These are phyloP conservation scores for Cotesia typhae DNA, from an alignment of 1,140 invertebrate genomes.

Conservation along the genomic window DNA sequence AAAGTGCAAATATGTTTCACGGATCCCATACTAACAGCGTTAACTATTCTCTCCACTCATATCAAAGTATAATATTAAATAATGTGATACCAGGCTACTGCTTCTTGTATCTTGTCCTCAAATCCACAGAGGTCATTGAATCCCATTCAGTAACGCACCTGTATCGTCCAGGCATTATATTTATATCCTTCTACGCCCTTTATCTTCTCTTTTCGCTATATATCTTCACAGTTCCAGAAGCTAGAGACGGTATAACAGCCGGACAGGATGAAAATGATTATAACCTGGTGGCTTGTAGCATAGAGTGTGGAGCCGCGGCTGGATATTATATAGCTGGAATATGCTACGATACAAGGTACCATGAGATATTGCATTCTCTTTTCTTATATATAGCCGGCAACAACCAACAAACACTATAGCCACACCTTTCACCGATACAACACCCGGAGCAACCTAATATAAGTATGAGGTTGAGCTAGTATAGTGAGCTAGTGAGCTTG, in stretches of 20 bases:
- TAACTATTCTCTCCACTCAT: not conserved
- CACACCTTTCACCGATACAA: conserved; percentile 66
- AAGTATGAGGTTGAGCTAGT: not conserved
- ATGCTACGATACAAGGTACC: conserved; percentile 38
- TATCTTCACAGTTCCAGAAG: conserved; percentile 11
- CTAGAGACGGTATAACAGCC: conserved; percentile 14
- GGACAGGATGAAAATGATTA: conserved; percentile 46
- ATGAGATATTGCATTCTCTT: conserved; percentile 62
- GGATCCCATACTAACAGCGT: not conserved
- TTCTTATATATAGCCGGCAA: conserved; percentile 47
- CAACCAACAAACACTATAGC: conserved; percentile 46
- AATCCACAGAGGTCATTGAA: conserved; percentile 51
- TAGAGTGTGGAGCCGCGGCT: not conserved
- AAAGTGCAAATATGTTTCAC: conserved; percentile 18
- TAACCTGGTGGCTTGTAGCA: conserved; percentile 31
- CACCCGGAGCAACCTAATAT: conserved; percentile 43
- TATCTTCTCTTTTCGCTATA: too few species aligned
- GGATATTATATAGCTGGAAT: conserved; percentile 30
- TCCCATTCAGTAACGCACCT: conserved; percentile 49
- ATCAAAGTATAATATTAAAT: too few species aligned
- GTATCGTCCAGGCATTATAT: conserved; percentile 2
- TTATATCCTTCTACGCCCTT: too few species aligned
- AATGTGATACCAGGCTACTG: not conserved
- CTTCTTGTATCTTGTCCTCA: conserved; percentile 2
- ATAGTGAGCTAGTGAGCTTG: not conserved